phyloP scores from a whole-genome alignment of 2,113 vertebrate species.

The Toxostoma redivivum region DNA sequence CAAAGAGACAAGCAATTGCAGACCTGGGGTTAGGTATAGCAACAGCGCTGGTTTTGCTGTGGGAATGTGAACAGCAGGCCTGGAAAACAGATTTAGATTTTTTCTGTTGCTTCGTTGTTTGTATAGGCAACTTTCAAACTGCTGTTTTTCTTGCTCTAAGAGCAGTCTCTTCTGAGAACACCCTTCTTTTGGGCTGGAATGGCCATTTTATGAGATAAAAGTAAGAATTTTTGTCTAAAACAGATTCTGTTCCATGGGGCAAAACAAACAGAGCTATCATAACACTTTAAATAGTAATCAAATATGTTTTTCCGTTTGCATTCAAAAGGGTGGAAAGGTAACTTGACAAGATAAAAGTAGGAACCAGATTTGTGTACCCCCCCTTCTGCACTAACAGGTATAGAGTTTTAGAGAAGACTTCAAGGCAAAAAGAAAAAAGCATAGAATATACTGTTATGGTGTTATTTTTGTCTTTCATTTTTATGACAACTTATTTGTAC shows the following conservation, averaged over 20 bases:
- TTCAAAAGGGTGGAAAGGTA: constrained; percentile 72
- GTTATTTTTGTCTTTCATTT: constrained; percentile 87
- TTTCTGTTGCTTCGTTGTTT: not conserved
- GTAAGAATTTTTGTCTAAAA: constrained; percentile 48
- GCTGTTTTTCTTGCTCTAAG: not conserved
- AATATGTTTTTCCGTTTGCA: constrained; percentile 73
- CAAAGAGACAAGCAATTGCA: not conserved
- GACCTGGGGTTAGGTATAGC: constrained; percentile 8
- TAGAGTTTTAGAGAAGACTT: constrained; percentile 72
- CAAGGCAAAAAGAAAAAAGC: constrained; percentile 72
- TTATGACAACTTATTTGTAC: constrained; percentile 86
- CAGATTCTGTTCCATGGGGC: constrained; percentile 67
- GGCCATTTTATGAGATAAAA: constrained; percentile 64
- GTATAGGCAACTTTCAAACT: not conserved
- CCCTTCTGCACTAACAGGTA: constrained; percentile 61
- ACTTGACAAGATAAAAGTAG: constrained; percentile 62
- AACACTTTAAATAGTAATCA: constrained; percentile 80
- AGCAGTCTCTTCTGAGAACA: constrained; percentile 1
- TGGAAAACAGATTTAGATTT: not conserved
- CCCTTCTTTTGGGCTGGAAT: constrained; percentile 20
- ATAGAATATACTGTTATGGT: constrained; percentile 75
- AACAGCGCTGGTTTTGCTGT: not conserved
- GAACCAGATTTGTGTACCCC: constrained; percentile 43
- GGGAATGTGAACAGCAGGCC: not conserved
- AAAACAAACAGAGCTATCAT: constrained; percentile 75